Percentiles rank a stretch among this genome's conserved stretches.
These are phyloP conservation scores for Melanotaenia duboulayi DNA, from an alignment of 2,113 vertebrate species.

Conservation along the genomic window DNA sequence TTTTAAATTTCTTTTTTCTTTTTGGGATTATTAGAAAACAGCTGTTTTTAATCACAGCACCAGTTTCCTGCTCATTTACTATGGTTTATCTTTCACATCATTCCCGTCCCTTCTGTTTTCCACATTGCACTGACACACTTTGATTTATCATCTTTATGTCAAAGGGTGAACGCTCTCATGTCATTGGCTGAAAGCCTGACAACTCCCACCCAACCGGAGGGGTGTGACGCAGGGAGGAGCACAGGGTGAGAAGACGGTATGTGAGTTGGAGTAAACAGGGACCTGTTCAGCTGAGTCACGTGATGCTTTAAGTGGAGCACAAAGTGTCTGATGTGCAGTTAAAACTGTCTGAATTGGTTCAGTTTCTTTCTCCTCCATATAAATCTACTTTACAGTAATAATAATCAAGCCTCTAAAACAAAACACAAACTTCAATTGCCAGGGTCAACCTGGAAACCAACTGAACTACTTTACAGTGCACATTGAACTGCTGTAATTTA, in stretches of 20 bases:
- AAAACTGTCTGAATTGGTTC: not conserved
- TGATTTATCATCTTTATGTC: slow-evolving; percentile 69
- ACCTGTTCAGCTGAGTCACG: slow-evolving; percentile 12
- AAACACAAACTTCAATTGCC: not conserved
- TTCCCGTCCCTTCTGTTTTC: slow-evolving; percentile 8
- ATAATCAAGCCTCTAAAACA: not conserved
- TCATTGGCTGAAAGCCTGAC: slow-evolving; percentile 78
- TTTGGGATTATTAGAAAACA: not conserved
- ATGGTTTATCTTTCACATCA: slow-evolving; percentile 15
- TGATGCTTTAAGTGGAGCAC: slow-evolving; percentile 3
- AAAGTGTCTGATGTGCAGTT: not conserved
- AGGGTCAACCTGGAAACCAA: slow-evolving; percentile 52
- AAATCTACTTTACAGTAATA: not conserved
- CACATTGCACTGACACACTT: slow-evolving; percentile 6
- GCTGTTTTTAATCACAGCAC: not conserved
- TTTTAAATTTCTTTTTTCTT: not conserved
- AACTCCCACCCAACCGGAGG: slow-evolving; percentile 74
- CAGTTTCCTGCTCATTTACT: not conserved
- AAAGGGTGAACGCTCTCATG: slow-evolving; percentile 52
- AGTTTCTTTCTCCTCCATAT: not conserved
- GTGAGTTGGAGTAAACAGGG: slow-evolving; percentile 38
- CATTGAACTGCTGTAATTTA: too few relatives aligned
- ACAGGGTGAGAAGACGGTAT: not conserved
- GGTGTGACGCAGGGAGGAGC: slow-evolving; percentile 40
- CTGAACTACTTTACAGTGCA: not conserved